Evolutionary conservation across 1,140 invertebrate species (phyloP).

Genomic region (Leguminivora glycinivorella): DNA sequence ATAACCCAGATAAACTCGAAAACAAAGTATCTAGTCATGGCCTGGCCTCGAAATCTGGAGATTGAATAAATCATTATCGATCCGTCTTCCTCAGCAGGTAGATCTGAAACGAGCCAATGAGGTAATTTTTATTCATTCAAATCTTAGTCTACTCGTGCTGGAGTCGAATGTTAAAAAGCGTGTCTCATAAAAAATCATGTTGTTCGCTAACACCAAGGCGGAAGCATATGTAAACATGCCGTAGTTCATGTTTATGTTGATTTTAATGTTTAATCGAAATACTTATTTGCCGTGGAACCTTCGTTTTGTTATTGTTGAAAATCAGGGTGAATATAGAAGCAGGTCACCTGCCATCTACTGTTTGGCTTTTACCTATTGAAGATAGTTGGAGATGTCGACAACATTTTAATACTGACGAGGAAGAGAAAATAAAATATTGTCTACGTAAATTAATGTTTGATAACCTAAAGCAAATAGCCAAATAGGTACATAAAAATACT

Average conservation of each 20-base stretch:
- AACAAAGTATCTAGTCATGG: conserved; percentile 53
- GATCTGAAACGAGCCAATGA: conserved; percentile 58
- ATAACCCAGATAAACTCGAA: conserved; percentile 64
- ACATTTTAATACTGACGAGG: too few relatives aligned
- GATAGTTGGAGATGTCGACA: background rate
- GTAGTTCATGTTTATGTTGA: conserved; percentile 38
- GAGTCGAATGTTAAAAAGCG: conserved; percentile 71
- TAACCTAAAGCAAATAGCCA: too few relatives aligned
- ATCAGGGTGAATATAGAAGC: conserved; percentile 7
- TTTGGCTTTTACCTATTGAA: background rate
- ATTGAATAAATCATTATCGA: conserved; percentile 70
- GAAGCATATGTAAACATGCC: conserved; percentile 33
- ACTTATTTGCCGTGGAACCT: background rate
- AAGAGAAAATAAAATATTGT: too few relatives aligned
- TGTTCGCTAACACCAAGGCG: conserved; percentile 66
- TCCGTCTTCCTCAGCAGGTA: conserved; percentile 73
- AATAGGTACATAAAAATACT: background rate
- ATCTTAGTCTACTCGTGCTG: conserved; percentile 73
- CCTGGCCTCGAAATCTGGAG: conserved; percentile 59
- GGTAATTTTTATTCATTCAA: conserved; percentile 73
- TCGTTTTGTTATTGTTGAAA: background rate
- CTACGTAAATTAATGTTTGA: background rate
- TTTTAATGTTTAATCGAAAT: background rate
- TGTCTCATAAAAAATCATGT: conserved; percentile 71
- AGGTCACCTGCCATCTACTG: background rate